Evolutionary conservation across 2,888 invertebrate species (phyloP).

Genomic region (Tiphia femorata): DNA sequence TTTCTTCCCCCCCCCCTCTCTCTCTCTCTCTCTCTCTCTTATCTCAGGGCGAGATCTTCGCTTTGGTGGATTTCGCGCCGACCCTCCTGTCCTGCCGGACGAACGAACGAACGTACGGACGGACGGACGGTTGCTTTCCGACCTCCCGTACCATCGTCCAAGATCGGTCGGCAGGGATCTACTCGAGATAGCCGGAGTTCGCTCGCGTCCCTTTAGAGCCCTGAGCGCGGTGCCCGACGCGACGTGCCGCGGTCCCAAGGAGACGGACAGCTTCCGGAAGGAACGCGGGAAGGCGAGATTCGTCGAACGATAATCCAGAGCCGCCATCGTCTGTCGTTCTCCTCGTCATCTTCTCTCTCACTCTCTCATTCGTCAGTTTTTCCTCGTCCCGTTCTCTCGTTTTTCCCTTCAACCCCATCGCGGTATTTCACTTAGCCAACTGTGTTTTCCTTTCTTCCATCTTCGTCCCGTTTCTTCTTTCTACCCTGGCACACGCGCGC

Average conservation of each 20-base stretch:
- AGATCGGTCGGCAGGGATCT: slow-evolving; percentile 16
- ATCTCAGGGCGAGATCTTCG: not conserved
- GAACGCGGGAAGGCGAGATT: slow-evolving; percentile 62
- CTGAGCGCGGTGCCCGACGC: slow-evolving; percentile 3
- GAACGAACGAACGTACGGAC: too few relatives aligned
- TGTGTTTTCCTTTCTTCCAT: too few relatives aligned
- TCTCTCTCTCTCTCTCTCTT: too few relatives aligned
- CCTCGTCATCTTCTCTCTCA: slow-evolving; percentile 14
- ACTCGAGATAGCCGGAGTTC: not conserved
- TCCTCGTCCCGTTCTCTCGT: not conserved
- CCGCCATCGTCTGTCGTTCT: slow-evolving; percentile 40
- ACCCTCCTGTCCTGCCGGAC: not conserved
- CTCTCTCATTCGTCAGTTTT: too few relatives aligned
- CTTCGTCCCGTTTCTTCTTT: not conserved
- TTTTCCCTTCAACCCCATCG: not conserved
- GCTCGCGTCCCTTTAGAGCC: not conserved
- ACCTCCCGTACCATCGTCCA: not conserved
- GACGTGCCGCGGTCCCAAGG: too few relatives aligned
- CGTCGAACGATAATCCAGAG: slow-evolving; percentile 52
- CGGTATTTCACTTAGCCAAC: too few relatives aligned
- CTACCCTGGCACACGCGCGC: not conserved
- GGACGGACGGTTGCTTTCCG: not conserved
- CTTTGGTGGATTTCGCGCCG: not conserved
- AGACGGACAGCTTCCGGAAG: slow-evolving; percentile 67
- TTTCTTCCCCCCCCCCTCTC: too few relatives aligned